Base-by-base conservation (phyloP, 2,797 vertebrate species). In the Menidia menidia region DNA sequence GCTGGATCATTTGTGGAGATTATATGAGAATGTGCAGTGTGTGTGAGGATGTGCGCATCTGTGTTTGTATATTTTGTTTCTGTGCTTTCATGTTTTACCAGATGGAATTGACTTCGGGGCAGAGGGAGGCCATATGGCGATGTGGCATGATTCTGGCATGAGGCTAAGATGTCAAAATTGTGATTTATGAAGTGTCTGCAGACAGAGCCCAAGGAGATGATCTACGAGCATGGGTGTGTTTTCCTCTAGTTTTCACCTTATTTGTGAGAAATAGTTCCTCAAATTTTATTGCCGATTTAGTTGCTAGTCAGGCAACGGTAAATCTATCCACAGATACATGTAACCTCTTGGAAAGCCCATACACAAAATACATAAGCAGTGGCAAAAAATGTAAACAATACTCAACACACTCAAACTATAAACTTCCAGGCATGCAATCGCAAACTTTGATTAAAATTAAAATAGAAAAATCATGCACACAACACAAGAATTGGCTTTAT, bases 141-240 rank as follows among this genome's bases (percentile, higher is more conserved):
- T 86, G 83, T 84, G 83, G 75, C 80, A 81, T 78, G 84, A 87
- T 60, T 87, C 71, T 89, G 87, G 80, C 81, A 18, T 81, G 84
- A 83, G 80, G 68, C 80, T 84, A 67, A 58, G 58, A 81, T 82
- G 84, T 90, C 90, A 89, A 78, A 88, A 75, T 69, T 62, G 56
- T 88, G 89, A 92, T 90, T 91, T 89, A 91, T 89, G 78, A 71
- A 48, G 63, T 3, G n/a, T 71, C 56, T 61, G 51, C 79, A 85
- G 53, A 88, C 76, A 73, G 56, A 54, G 72, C 75, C 82, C 1
- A 1, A 2, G 51, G 75, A 68, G 44, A 67, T 16, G 30, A 25
- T 67, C 52, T 54, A 18, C 4, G 6, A 44, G 54, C 41, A 9
- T 16, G 8, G 18, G 4, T 44, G 35, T 44, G 18, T 51, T 6